Evolutionary conservation across 2,888 invertebrate species (phyloP), one percentile per base, ranked within the genome.

Genomic region (Coelinius sp.): DNA sequence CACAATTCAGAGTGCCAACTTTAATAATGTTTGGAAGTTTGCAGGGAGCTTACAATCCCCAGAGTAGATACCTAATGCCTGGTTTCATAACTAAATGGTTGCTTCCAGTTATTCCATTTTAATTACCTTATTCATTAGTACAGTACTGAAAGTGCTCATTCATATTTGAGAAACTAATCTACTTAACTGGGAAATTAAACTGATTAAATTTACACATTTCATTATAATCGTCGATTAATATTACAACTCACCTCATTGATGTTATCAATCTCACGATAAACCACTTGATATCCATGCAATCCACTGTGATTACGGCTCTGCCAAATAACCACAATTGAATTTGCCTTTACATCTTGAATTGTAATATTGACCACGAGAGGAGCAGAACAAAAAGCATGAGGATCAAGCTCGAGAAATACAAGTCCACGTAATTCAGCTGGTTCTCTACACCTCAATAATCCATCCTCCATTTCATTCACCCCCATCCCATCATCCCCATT

Each of bases 261-360:
- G 67, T 89, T 89, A 82, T 92, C 92, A 83, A 93, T 88, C 76
- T 93, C 92, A 85, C 94, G 94, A 89, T 96, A 96, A 80, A 94
- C 94, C 79, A 97, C 94, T 90, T 94, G 94, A 88, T 94, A 97
- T 77, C 95, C 96, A 83, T 92, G 93, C 80, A 97, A 90, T 71
- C 95, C 94, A 66, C 94, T 94, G 86, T 95, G 95, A 88, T 96
- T 96, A 79, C 95, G 91, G 83, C 95, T 94, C 88, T 96, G 95
- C 97, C 97, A 97, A 78, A 95, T 94, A 46, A 96, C 95, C 79
- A 95, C 91, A 76, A 96, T 93, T 49, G 95, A 95, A 88, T 94
- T 95, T 49, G 95, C 94, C 86, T 95, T 95, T 78, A 96, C 94
- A 88, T 96, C 95, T 89, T 95, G 95, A 83, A 96, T 95, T 78